Conservation (phyloP, 2,888 invertebrate genomes). For the Allolobophora icterica region DNA sequence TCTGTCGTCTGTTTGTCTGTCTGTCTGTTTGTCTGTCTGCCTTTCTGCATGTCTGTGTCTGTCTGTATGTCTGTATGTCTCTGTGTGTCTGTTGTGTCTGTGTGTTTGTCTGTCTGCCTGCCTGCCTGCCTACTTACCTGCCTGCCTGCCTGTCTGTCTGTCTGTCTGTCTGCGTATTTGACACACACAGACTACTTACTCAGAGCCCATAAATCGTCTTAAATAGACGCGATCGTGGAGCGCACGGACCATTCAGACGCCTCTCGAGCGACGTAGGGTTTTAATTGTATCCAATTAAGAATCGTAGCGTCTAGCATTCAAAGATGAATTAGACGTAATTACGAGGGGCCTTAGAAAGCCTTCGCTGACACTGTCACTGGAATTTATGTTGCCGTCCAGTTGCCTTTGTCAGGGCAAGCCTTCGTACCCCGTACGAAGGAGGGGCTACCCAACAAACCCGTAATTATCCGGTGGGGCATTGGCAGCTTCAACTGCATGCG, state of each 20-base stretch:
- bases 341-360: background rate
- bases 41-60: too few relatives aligned
- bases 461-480: background rate
- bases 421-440: background rate
- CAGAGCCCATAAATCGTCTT: background rate
- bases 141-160: too few relatives aligned
- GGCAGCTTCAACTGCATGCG: background rate
- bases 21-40: too few relatives aligned
- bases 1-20: too few relatives aligned
- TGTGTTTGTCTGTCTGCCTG: too few relatives aligned
- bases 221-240: background rate
- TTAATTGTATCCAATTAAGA: conserved; percentile 17
- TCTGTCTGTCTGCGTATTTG: too few relatives aligned
- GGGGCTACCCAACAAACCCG: background rate
- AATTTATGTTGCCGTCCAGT: background rate
- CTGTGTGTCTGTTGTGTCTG: too few relatives aligned
- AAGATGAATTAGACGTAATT: background rate
- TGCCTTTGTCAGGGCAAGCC: background rate
- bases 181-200: background rate
- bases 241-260: background rate
- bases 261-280: background rate
- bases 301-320: background rate
- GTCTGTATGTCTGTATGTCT: too few relatives aligned
- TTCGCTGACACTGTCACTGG: background rate
- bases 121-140: too few relatives aligned